phyloP scores from a whole-genome alignment of 2,888 invertebrate genomes.

The Polymixis lichenea region DNA sequence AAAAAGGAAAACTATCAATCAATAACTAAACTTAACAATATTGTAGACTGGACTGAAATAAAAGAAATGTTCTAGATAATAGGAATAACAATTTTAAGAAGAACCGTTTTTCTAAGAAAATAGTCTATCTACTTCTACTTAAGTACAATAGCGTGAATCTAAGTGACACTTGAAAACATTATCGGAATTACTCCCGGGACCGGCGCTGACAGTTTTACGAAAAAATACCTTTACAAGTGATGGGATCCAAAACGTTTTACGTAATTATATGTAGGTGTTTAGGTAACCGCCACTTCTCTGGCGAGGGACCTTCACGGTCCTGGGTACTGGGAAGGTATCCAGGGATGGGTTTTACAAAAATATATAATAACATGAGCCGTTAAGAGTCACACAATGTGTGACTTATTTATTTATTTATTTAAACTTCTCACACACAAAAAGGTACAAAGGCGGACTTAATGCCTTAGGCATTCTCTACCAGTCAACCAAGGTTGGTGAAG shows the following conservation, averaged over 20 bases:
- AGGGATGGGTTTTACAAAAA: too few species aligned
- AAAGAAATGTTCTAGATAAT: background rate
- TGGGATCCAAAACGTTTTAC: conserved; percentile 51
- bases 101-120: conserved; percentile 7
- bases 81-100: background rate
- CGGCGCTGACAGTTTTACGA: conserved; percentile 58
- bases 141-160: conserved; percentile 48
- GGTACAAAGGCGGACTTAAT: too few species aligned
- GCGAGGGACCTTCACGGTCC: background rate
- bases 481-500: too few species aligned
- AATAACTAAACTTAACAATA: background rate
- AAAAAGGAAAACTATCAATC: background rate
- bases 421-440: too few species aligned
- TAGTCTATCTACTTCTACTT: conserved; percentile 19
- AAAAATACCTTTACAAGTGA: conserved; percentile 52
- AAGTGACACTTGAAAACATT: conserved; percentile 64
- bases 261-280: conserved; percentile 42
- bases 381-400: too few species aligned
- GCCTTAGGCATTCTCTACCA: too few species aligned
- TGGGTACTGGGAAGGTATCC: background rate
- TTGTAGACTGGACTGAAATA: background rate
- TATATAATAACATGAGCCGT: too few species aligned
- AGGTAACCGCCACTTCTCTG: background rate
- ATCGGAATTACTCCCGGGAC: conserved; percentile 60
- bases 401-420: too few species aligned